Evolutionary conservation across 2,888 invertebrate species (phyloP).

Genomic region (Drosophila lutescens): DNA sequence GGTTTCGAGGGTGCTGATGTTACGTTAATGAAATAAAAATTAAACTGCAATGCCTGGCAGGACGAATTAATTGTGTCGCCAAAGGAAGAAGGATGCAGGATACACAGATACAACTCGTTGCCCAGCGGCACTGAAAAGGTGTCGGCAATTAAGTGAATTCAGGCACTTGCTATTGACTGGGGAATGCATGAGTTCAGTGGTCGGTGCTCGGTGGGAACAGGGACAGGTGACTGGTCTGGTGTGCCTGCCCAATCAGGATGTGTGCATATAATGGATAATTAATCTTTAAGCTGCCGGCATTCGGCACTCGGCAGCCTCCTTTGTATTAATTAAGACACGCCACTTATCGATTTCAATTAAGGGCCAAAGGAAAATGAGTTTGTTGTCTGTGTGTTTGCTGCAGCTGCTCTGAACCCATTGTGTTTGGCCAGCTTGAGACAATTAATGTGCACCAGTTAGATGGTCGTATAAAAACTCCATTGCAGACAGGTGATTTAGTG

Average conservation of each 20-base stretch:
- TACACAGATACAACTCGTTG: neutral
- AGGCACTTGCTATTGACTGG: slow-evolving; percentile 55
- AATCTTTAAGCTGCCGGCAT: slow-evolving; percentile 57
- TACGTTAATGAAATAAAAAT: slow-evolving; percentile 60
- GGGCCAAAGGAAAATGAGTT: neutral
- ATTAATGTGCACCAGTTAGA: neutral
- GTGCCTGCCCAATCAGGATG: slow-evolving; percentile 25
- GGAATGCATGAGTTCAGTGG: slow-evolving; percentile 28
- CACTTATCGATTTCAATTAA: slow-evolving; percentile 23
- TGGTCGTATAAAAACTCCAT: neutral
- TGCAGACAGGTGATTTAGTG: neutral
- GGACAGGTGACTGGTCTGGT: neutral
- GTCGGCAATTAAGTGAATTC: slow-evolving; percentile 71
- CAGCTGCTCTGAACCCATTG: neutral
- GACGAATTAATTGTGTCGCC: slow-evolving; percentile 63
- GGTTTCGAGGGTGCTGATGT: slow-evolving; percentile 2
- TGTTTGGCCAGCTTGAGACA: neutral
- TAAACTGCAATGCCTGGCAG: slow-evolving; percentile 48
- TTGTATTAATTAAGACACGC: slow-evolving; percentile 60
- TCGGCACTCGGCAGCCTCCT: slow-evolving; percentile 8
- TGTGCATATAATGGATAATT: slow-evolving; percentile 56
- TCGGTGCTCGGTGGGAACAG: slow-evolving; percentile 47
- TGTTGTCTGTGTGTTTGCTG: neutral
- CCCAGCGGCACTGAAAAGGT: slow-evolving; percentile 53
- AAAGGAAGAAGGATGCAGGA: slow-evolving; percentile 8